phyloP scores from a whole-genome alignment of 2,888 invertebrate species.

The Caenorhabditis sp. region DNA sequence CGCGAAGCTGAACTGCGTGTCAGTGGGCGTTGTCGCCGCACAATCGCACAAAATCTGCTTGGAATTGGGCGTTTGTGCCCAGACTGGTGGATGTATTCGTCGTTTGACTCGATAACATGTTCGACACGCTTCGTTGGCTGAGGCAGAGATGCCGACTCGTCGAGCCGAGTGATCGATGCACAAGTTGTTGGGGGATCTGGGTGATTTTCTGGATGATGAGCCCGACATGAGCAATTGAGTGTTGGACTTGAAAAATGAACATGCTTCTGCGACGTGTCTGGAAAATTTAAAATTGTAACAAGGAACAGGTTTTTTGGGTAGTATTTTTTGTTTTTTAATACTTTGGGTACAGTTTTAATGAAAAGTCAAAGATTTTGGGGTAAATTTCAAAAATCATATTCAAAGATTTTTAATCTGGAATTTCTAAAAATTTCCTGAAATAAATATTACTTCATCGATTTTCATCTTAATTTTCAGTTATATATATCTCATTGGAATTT shows the following conservation, averaged over 20 bases:
- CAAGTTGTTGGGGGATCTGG: too few species aligned
- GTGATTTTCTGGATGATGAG: neutral
- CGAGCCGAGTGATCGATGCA: conserved; percentile 51
- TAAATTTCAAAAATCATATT: too few species aligned
- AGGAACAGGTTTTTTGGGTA: too few species aligned
- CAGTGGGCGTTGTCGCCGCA: conserved; percentile 17
- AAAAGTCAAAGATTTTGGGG: neutral
- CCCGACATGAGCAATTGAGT: conserved; percentile 57
- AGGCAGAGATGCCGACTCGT: conserved; percentile 25
- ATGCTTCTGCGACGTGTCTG: conserved; percentile 73
- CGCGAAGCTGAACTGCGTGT: conserved; percentile 27
- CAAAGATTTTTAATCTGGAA: too few species aligned
- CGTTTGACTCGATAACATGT: conserved; percentile 61
- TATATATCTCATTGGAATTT: too few species aligned
- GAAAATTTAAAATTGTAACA: conserved; percentile 23
- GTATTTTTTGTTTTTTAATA: neutral
- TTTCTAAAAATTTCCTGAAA: too few species aligned
- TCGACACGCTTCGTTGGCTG: conserved; percentile 51
- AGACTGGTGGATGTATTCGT: conserved; percentile 58
- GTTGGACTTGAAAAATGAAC: conserved; percentile 70
- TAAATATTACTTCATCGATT: too few species aligned
- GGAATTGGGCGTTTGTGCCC: conserved; percentile 52
- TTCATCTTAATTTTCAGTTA: too few species aligned
- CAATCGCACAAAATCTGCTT: conserved; percentile 58
- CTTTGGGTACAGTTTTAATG: neutral